Base-by-base conservation (phyloP, 2,888 invertebrate species). In the Tanaodytes sp. region DNA sequence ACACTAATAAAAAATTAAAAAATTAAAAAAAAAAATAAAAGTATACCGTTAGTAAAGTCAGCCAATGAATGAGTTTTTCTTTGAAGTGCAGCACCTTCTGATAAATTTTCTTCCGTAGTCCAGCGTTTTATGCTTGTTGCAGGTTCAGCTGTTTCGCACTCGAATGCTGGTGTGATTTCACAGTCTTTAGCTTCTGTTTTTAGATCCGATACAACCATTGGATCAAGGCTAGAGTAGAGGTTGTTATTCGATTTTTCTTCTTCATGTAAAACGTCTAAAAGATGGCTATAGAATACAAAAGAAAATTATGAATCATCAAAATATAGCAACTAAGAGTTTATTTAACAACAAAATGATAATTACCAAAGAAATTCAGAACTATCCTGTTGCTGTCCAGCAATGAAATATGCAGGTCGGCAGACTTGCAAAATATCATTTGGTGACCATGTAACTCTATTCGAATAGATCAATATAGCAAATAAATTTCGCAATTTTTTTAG, bases 291-390 rank as follows among this genome's bases (percentile, higher is more conserved):
- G n/a, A n/a, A n/a, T n/a, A n/a, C n/a, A n/a, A n/a, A n/a, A 33
- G 36, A 33, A 33, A 33, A 33, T 33, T 12, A 27, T 8, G 9
- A 27, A 27, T 27, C 5, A 27, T 8, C 27, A 27, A 27, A 27
- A n/a, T n/a, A n/a, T n/a, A n/a, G n/a, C n/a, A n/a, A n/a, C n/a
- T n/a, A n/a, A n/a, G n/a, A n/a, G n/a, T 27, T 27, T 9, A 27
- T 8, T 27, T 27, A 18, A 51, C 4, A 33, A n/a, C 31, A 9
- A 49, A 36, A 55, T 42, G 9, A 0, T 4, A 45, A 66, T 48
- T 48, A 93, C 85, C 92, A 91, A 57, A 95, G 86, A 85, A 93
- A 95, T 85, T 95, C 95, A 0, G 94, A 94, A 84, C 95, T 94
- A 78, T 95, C 95, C 79, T 96, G 95, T 77, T 96, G 95, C 71